These are phyloP conservation scores for Gastrophysa polygoni DNA, from an alignment of 2,888 invertebrate species.

Conservation along the genomic window DNA sequence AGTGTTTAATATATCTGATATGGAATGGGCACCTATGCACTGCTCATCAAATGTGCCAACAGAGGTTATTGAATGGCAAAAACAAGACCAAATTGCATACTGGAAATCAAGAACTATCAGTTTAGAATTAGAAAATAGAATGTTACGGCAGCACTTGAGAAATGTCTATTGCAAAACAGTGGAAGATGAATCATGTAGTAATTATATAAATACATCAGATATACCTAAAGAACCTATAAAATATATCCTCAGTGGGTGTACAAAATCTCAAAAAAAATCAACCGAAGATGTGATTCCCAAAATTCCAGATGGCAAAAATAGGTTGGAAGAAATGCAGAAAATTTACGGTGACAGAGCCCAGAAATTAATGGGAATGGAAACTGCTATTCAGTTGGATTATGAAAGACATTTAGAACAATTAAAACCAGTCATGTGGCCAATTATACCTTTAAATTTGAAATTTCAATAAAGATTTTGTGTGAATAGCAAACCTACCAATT, in stretches of 20 bases:
- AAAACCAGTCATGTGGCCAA: conserved; percentile 75
- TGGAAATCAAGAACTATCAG: conserved; percentile 67
- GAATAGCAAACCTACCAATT: too few species aligned
- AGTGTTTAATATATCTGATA: conserved; percentile 46
- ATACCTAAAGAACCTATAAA: conserved; percentile 26
- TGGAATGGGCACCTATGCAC: conserved; percentile 41
- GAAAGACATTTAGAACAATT: conserved; percentile 62
- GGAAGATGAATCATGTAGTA: conserved; percentile 37
- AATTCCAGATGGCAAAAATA: conserved; percentile 51
- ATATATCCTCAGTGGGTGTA: conserved; percentile 16
- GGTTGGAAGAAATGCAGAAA: conserved; percentile 56
- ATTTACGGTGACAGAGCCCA: conserved; percentile 71
- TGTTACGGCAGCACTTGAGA: conserved; percentile 62
- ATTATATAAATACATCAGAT: conserved; percentile 7
- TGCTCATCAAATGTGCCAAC: conserved; percentile 25
- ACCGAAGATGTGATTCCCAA: conserved; percentile 51
- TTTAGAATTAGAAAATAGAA: conserved; percentile 64
- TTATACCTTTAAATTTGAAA: conserved; percentile 48
- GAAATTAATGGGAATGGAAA: conserved; percentile 75
- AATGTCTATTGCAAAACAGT: conserved; percentile 50
- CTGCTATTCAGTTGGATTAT: conserved; percentile 69
- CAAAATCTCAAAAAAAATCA: conserved; percentile 34
- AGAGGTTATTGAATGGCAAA: conserved; percentile 58
- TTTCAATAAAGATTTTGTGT: background rate
- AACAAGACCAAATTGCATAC: conserved; percentile 65